phyloP scores from a whole-genome alignment of 1,140 invertebrate species.

The Apis cerana region DNA sequence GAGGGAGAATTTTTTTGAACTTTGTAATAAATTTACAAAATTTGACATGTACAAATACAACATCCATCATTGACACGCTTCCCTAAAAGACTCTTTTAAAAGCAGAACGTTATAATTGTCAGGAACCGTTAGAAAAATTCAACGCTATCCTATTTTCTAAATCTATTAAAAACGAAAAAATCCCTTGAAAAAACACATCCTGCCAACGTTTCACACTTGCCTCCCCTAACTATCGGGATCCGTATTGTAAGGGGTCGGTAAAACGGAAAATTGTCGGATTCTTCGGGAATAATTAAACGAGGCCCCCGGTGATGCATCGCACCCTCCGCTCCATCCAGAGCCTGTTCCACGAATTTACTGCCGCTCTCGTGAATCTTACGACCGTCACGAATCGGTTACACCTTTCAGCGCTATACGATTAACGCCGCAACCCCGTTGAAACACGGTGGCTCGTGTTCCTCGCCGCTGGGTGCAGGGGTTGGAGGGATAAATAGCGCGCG shows the following conservation, averaged over 20 bases:
- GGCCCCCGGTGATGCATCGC: constrained; percentile 19
- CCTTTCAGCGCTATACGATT: constrained; percentile 41
- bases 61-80: too few relatives aligned
- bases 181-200: neutral
- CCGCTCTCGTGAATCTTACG: constrained; percentile 57
- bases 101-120: too few relatives aligned
- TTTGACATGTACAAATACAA: too few relatives aligned
- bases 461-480: neutral
- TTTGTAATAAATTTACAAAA: too few relatives aligned
- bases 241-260: constrained; percentile 47
- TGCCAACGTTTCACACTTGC: too few relatives aligned
- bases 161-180: neutral
- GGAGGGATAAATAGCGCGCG: constrained; percentile 26
- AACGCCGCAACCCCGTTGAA: constrained; percentile 43
- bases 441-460: constrained; percentile 10
- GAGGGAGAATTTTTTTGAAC: too few relatives aligned
- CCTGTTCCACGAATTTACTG: constrained; percentile 42
- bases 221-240: neutral
- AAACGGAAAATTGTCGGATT: constrained; percentile 75
- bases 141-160: too few relatives aligned
- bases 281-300: constrained; percentile 72
- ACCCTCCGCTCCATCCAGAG: neutral
- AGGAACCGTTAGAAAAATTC: too few relatives aligned
- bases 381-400: constrained; percentile 69
- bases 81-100: too few relatives aligned